phyloP scores from a whole-genome alignment of 2,113 vertebrate genomes.

The Okapia johnstoni region DNA sequence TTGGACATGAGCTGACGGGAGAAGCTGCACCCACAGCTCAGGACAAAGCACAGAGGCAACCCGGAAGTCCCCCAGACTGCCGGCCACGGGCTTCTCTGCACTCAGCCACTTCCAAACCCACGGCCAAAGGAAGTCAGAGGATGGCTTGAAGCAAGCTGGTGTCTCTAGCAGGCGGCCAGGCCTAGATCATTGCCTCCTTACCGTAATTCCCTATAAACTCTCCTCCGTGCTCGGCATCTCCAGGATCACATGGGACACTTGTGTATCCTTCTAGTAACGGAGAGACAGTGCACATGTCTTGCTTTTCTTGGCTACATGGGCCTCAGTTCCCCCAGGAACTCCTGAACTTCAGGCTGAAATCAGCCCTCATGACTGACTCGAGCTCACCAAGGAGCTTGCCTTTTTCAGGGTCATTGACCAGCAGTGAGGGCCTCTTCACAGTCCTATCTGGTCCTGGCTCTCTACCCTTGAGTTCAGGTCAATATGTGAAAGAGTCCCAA shows the following conservation, averaged over 20 bases:
- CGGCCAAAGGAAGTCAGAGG: background rate
- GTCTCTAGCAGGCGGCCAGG: background rate
- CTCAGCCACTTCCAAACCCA: background rate
- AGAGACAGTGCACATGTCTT: background rate
- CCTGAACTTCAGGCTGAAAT: background rate
- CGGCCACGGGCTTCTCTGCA: background rate
- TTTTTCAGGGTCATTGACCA: background rate
- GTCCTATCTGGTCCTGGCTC: background rate
- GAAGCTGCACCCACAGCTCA: background rate
- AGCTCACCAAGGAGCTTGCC: background rate
- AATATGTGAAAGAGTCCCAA: background rate
- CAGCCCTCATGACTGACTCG: background rate
- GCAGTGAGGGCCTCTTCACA: background rate
- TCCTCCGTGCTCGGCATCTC: accelerated
- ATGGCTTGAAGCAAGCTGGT: constrained; percentile 1
- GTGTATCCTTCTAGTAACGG: background rate
- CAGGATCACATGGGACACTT: background rate
- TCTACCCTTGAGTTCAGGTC: background rate
- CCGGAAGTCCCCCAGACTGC: too few species aligned
- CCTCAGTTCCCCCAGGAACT: background rate
- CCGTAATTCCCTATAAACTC: too few species aligned
- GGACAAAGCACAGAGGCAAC: background rate
- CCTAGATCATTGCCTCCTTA: background rate
- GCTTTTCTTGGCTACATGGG: background rate
- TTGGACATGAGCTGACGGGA: background rate